Evolutionary conservation across 2,113 vertebrate species (phyloP).

Genomic region (Hucho hucho): DNA sequence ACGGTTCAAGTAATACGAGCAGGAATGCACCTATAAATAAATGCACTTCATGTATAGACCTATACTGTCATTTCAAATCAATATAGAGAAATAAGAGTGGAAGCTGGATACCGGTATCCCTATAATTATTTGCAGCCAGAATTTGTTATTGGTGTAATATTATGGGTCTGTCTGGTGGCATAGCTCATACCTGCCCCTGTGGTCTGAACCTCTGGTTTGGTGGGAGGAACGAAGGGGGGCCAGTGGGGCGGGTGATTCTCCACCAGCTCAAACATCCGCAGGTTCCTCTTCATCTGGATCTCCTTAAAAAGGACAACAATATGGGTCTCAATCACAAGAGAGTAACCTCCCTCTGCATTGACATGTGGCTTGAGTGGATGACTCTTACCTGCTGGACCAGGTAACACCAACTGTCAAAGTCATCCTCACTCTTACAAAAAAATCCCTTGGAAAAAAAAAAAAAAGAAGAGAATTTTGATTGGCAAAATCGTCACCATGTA

Average conservation of each 20-base stretch:
- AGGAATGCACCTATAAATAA: no score
- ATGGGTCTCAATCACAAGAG: not conserved
- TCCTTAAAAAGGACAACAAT: slow-evolving; percentile 63
- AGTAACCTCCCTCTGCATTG: not conserved
- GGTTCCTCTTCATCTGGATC: slow-evolving; percentile 79
- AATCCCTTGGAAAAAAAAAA: slow-evolving; percentile 74
- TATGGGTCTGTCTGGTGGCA: not conserved
- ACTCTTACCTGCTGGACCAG: slow-evolving; percentile 82
- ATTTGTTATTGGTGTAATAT: not conserved
- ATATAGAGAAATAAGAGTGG: no score
- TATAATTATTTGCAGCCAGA: no score
- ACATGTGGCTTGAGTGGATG: not conserved
- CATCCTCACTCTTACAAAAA: slow-evolving; percentile 87
- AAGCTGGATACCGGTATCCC: no score
- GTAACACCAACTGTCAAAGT: slow-evolving; percentile 85
- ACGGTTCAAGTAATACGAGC: not conserved
- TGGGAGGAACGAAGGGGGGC: slow-evolving; percentile 85
- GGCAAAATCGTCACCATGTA: not conserved
- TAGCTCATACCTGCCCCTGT: slow-evolving; percentile 80
- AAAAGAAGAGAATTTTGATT: not conserved
- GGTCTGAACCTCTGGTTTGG: slow-evolving; percentile 85
- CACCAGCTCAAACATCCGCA: slow-evolving; percentile 87
- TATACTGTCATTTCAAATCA: no score
- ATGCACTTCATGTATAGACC: no score
- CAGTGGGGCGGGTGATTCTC: slow-evolving; percentile 86